A percentile compares a stretch with the other conserved stretches of the same genome.
phyloP scores from a whole-genome alignment of 2,113 vertebrate species.

The Progne subis region DNA sequence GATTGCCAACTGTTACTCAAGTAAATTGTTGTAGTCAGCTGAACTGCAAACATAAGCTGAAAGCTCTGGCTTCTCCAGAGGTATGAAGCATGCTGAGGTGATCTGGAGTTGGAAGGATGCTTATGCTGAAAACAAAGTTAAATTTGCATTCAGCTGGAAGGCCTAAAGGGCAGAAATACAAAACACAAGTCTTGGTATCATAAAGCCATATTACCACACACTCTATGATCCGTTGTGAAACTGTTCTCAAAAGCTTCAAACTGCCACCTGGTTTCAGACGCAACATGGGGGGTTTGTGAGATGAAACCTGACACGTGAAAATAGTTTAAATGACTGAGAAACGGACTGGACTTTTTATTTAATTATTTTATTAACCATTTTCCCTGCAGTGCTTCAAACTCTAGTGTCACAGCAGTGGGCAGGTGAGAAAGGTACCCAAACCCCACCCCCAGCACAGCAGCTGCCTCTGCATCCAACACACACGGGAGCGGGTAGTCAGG shows the following conservation, averaged over 20 bases:
- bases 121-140: neutral
- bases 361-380: neutral
- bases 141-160: neutral
- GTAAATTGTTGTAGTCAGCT: neutral
- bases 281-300: neutral
- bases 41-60: neutral
- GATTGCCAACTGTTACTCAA: slow-evolving; percentile 16
- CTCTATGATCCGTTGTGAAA: neutral
- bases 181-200: neutral
- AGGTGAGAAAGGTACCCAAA: neutral
- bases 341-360: fast-evolving
- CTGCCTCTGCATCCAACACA: neutral
- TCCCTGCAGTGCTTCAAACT: neutral
- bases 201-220: neutral
- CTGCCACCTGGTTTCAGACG: neutral
- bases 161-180: neutral
- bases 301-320: slow-evolving; percentile 5
- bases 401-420: neutral
- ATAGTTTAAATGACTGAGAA: neutral
- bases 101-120: neutral
- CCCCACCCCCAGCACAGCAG: neutral
- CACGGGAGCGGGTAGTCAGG: fast-evolving
- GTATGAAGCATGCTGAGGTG: neutral
- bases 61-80: neutral
- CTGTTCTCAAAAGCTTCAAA: slow-evolving; percentile 19